Base-by-base conservation (phyloP, 2,888 invertebrate species). In the Nephrocerus scutellatus region DNA sequence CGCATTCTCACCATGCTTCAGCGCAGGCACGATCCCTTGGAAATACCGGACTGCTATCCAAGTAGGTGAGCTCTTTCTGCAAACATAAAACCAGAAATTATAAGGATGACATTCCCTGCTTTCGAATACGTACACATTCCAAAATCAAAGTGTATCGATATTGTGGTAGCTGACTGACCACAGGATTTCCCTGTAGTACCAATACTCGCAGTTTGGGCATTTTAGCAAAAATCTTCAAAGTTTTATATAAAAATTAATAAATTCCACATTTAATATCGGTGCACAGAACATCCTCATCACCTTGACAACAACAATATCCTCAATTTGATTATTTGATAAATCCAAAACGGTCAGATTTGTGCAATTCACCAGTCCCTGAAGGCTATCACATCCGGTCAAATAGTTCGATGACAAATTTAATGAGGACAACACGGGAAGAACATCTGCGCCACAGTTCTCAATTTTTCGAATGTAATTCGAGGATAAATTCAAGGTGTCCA, bases 1-100 rank as follows among this genome's bases (percentile, higher is more conserved):
- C n/a, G n/a, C n/a, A n/a, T n/a, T n/a, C 70, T 57, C 76, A 85
- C 93, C 95, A 96, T n/a, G 95, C 93, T 68, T 87, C 87, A 0
- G 89, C 89, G 62, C 91, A 92, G 1, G 89, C 88, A 42, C 95
- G 75, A 61, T 96, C 96, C 34, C 83, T 74, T 0, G 86, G 83
- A 66, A 91, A 92, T 13, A 95, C 83, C 1, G 96, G 95, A 14
- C 91, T 71, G 57, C 89, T 89, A 66, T 96, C 95, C 52, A 96
- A 70, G 61, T 92, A 90, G 9, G 81, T 76, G 10, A 96, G 71
- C 47, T 82, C 74, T 70, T 79, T 80, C 75, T 88, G 56, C 10
- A 53, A 49, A 36, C 15, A 18, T 7, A 10, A 3, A 28, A 16
- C 8, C 7, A 4, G 8, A 33, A 20, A 29, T 9, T 6, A 4